Conservation (phyloP, 2,888 invertebrate genomes). For the Nomada hirtipes region DNA sequence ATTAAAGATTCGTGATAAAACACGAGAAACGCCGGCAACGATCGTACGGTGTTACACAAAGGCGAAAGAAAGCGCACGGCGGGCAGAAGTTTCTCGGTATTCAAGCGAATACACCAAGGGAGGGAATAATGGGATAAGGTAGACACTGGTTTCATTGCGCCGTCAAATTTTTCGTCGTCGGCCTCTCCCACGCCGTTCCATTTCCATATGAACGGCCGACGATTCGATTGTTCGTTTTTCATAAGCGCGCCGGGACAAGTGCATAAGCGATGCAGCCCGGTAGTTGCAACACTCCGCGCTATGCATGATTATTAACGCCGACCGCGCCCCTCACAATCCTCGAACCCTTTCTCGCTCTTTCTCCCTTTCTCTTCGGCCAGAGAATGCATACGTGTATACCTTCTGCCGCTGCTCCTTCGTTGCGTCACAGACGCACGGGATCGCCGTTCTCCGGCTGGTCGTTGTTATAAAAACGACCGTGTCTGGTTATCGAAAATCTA, state of each 20-base stretch:
- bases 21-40: too few species aligned
- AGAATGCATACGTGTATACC: constrained; percentile 19
- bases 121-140: background rate
- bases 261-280: constrained; percentile 57
- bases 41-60: background rate
- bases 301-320: constrained; percentile 66
- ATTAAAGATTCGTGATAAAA: too few species aligned
- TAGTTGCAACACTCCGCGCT: constrained; percentile 61
- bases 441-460: background rate
- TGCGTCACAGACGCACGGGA: constrained; percentile 39
- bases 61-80: background rate
- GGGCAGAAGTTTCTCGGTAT: background rate
- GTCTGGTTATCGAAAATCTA: constrained; percentile 31
- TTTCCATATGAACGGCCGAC: constrained; percentile 51
- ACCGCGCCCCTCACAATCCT: constrained; percentile 58
- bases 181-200: constrained; percentile 32
- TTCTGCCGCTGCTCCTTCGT: constrained; percentile 38
- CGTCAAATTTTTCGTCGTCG: constrained; percentile 42
- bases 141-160: constrained; percentile 17
- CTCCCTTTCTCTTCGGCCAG: constrained; percentile 3
- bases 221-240: constrained; percentile 54
- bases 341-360: constrained; percentile 1
- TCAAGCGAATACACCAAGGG: background rate
- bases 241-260: constrained; percentile 46
- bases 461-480: background rate